A percentile compares a stretch with the other conserved stretches of the same genome.
phyloP scores from a whole-genome alignment of 2,888 invertebrate genomes.

The Leptopilina myrica region DNA sequence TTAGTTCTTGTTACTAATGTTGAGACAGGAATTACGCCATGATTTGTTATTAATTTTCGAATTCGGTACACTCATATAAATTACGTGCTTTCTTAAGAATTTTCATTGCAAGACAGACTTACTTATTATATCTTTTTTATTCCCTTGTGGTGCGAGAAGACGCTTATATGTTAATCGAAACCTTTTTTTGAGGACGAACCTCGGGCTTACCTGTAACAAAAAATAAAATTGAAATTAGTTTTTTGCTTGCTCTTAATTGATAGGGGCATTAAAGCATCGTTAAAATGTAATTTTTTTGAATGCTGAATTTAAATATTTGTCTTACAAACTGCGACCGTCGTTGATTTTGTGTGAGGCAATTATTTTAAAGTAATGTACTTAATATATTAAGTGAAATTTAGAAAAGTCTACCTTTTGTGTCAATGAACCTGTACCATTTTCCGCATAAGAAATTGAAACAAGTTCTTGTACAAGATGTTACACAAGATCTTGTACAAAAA shows the following conservation, averaged over 20 bases:
- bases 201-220: constrained; percentile 65
- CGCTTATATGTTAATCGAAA: neutral
- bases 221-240: constrained; percentile 49
- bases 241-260: neutral
- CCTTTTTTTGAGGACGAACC: constrained; percentile 43
- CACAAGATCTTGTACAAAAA: no score
- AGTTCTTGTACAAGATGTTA: no score
- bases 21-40: neutral
- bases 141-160: neutral
- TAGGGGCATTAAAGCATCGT: neutral
- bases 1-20: neutral
- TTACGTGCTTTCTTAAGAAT: neutral
- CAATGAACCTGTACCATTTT: no score
- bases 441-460: no score
- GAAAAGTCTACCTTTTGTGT: no score
- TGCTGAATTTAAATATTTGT: no score
- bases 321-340: no score
- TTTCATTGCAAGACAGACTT: constrained; percentile 18
- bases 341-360: no score
- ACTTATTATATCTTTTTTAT: neutral
- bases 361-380: no score
- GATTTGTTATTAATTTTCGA: neutral
- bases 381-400: no score
- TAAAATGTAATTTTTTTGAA: no score
- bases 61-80: neutral